Conservation (phyloP, 2,113 vertebrate genomes). For the Eleginops maclovinus region DNA sequence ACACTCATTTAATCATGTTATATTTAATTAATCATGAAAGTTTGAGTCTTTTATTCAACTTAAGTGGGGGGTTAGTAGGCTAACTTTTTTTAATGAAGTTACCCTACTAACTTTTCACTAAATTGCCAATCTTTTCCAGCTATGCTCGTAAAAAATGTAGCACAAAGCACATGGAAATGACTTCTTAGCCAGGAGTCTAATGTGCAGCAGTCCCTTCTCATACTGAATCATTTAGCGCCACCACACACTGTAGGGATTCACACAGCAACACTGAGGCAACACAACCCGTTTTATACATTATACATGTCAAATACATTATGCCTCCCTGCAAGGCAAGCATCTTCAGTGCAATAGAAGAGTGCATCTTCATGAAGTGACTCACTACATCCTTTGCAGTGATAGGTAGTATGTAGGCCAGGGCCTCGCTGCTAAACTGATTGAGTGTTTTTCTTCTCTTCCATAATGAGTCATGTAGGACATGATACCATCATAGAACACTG, state of each 20-base stretch:
- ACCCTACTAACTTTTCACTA: too few species aligned
- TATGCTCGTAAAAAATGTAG: constrained; percentile 11
- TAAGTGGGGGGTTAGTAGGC: background rate
- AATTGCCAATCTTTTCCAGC: background rate
- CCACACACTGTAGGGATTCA: constrained; percentile 63
- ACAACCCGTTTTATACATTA: constrained; percentile 78
- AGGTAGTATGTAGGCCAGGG: constrained; percentile 57
- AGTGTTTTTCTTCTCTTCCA: constrained; percentile 21
- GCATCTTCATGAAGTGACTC: constrained; percentile 45
- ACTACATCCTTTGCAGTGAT: constrained; percentile 2
- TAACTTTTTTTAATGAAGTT: too few species aligned
- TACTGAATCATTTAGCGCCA: constrained; percentile 78
- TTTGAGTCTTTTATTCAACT: background rate
- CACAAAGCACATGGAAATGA: constrained; percentile 35
- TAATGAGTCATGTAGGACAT: constrained; percentile 43
- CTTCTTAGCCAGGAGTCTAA: constrained; percentile 35
- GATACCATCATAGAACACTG: constrained; percentile 23
- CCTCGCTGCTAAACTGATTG: constrained; percentile 30
- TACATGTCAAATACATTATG: constrained; percentile 81
- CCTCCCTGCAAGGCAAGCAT: constrained; percentile 70
- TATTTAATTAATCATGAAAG: too few species aligned
- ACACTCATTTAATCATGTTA: too few species aligned
- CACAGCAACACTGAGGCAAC: constrained; percentile 68
- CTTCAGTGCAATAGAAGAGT: constrained; percentile 59
- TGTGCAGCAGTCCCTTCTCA: constrained; percentile 39